phyloP scores from a whole-genome alignment of 2,113 vertebrate genomes.

The Barnardius zonarius region DNA sequence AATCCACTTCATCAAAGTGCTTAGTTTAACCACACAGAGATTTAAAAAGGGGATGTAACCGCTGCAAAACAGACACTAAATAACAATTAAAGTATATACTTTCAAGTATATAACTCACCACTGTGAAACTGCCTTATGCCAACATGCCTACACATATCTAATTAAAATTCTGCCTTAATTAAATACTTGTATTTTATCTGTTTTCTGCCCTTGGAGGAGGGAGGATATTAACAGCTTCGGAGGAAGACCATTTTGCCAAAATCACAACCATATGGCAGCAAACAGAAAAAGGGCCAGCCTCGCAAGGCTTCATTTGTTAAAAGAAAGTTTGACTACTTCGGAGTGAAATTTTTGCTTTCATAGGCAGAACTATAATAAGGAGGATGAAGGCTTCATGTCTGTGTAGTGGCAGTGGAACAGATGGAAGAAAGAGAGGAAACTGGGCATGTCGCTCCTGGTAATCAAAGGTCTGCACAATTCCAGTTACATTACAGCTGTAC shows the following conservation, averaged over 20 bases:
- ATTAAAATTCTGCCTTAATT: conserved; percentile 66
- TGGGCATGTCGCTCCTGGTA: background rate
- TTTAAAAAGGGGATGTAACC: background rate
- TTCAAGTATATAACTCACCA: background rate
- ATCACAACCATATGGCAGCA: conserved; percentile 44
- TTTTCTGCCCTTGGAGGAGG: conserved; percentile 51
- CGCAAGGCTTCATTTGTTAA: background rate
- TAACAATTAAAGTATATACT: conserved; percentile 4
- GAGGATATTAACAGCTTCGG: conserved; percentile 50
- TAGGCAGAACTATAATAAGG: background rate
- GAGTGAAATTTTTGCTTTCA: background rate
- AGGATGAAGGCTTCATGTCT: background rate
- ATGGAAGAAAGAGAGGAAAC: background rate
- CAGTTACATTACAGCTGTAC: background rate
- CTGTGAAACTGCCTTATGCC: conserved; percentile 32
- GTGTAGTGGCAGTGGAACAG: background rate
- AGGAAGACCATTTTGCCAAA: conserved; percentile 61
- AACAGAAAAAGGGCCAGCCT: conserved; percentile 16
- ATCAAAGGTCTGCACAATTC: background rate
- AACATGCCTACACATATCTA: conserved; percentile 54
- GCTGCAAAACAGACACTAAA: background rate
- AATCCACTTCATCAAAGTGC: background rate
- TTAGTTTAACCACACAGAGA: background rate
- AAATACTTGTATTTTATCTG: conserved; percentile 60
- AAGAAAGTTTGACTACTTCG: background rate